phyloP scores from a whole-genome alignment of 1,140 invertebrate species.

The Hyphantria cunea region DNA sequence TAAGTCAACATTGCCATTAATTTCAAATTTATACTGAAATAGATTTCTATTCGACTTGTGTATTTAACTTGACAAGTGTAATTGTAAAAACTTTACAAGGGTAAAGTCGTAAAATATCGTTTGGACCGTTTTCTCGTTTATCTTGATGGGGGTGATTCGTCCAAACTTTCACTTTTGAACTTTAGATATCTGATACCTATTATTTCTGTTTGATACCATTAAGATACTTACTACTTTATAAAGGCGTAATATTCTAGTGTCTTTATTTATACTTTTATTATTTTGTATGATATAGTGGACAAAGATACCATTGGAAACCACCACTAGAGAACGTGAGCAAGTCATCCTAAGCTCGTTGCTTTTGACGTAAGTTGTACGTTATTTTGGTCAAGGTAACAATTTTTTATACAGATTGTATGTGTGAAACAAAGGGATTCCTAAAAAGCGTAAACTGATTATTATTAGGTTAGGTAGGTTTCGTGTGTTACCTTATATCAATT shows the following conservation, averaged over 20 bases:
- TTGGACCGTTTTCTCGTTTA: slow-evolving; percentile 2
- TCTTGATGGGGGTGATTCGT: neutral
- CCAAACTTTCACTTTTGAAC: slow-evolving; percentile 7
- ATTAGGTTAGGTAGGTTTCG: too few relatives aligned
- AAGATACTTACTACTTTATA: neutral
- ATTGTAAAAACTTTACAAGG: slow-evolving; percentile 7
- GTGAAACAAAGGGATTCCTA: too few relatives aligned
- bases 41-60: neutral
- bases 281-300: neutral
- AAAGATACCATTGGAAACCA: too few relatives aligned
- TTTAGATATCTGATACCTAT: slow-evolving; percentile 4
- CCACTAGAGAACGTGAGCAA: too few relatives aligned
- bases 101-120: slow-evolving; percentile 7
- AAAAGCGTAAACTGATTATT: too few relatives aligned
- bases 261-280: neutral
- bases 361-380: too few relatives aligned
- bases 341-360: too few relatives aligned
- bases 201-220: slow-evolving; percentile 3
- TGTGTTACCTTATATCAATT: too few relatives aligned
- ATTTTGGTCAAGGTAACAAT: too few relatives aligned
- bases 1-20: too few relatives aligned
- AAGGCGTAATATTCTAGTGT: neutral
- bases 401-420: too few relatives aligned
- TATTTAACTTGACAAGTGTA: slow-evolving; percentile 3
- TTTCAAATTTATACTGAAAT: neutral